These are phyloP conservation scores for Celastrina argiolus DNA, from an alignment of 2,888 invertebrate species.

Conservation along the genomic window DNA sequence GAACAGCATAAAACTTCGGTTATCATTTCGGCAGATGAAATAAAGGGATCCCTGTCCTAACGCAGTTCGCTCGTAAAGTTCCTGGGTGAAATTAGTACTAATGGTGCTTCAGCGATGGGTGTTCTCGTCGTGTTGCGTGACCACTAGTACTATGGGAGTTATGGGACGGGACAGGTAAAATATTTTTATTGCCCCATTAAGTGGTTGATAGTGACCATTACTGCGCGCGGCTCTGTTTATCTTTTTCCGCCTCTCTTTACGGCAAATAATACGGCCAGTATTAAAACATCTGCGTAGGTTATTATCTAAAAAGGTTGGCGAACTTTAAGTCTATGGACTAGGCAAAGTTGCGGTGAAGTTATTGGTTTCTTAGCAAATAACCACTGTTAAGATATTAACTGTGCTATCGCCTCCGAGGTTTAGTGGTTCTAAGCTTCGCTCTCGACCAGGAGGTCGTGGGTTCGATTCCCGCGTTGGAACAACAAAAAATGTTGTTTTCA, in stretches of 20 bases:
- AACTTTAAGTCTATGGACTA: no score
- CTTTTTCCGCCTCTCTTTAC: slow-evolving; percentile 24
- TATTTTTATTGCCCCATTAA: slow-evolving; percentile 60
- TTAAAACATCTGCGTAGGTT: background rate
- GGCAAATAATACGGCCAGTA: background rate
- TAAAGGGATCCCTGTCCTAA: slow-evolving; percentile 27
- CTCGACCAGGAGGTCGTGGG: no score
- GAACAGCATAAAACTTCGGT: slow-evolving; percentile 26
- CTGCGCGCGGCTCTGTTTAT: slow-evolving; percentile 56
- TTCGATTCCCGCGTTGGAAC: no score
- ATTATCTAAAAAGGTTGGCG: background rate
- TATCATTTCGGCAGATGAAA: slow-evolving; percentile 30
- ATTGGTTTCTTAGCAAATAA: background rate
- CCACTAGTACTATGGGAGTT: slow-evolving; percentile 41
- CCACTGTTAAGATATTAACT: no score
- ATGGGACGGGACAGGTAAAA: slow-evolving; percentile 53
- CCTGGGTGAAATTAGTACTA: slow-evolving; percentile 51
- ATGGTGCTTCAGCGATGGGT: slow-evolving; percentile 43
- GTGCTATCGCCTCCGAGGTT: no score
- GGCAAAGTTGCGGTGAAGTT: background rate
- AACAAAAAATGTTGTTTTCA: no score
- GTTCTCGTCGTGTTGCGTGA: slow-evolving; percentile 50
- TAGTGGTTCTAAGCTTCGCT: no score
- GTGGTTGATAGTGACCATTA: slow-evolving; percentile 57
- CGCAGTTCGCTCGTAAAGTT: slow-evolving; percentile 37